Evolutionary conservation across 2,888 invertebrate genomes (phyloP).

Genomic region (Archips crataeganus): DNA sequence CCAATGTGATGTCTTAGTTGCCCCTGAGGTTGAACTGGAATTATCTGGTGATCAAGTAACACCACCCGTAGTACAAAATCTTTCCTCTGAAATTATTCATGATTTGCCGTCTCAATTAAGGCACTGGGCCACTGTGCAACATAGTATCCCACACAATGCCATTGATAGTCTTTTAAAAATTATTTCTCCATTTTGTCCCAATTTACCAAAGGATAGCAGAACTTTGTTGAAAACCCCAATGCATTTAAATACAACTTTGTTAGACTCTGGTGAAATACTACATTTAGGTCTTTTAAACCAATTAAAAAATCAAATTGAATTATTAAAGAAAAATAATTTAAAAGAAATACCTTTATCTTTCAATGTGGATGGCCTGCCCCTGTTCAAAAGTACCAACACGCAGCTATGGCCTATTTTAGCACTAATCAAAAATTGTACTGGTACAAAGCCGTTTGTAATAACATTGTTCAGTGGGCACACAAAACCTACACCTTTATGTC

Average conservation of each 20-base stretch:
- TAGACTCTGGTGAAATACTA: neutral
- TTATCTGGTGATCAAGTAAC: neutral
- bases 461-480: neutral
- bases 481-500: neutral
- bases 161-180: neutral
- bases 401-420: conserved; percentile 8
- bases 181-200: neutral
- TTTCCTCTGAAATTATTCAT: neutral
- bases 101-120: conserved; percentile 13
- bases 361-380: neutral
- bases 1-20: neutral
- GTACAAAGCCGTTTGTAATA: neutral
- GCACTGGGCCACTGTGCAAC: conserved; percentile 4
- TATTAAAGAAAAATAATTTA: neutral
- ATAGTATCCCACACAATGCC: conserved; percentile 2
- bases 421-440: neutral
- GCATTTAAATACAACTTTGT: neutral
- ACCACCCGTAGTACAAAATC: neutral
- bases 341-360: neutral
- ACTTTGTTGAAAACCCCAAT: conserved; percentile 4
- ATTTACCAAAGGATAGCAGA: conserved; percentile 6
- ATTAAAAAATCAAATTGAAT: neutral
- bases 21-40: neutral
- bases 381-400: conserved; percentile 1
- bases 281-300: neutral